Evolutionary conservation across 2,113 vertebrate species (phyloP).

Genomic region (Psittacula cyanocephala): DNA sequence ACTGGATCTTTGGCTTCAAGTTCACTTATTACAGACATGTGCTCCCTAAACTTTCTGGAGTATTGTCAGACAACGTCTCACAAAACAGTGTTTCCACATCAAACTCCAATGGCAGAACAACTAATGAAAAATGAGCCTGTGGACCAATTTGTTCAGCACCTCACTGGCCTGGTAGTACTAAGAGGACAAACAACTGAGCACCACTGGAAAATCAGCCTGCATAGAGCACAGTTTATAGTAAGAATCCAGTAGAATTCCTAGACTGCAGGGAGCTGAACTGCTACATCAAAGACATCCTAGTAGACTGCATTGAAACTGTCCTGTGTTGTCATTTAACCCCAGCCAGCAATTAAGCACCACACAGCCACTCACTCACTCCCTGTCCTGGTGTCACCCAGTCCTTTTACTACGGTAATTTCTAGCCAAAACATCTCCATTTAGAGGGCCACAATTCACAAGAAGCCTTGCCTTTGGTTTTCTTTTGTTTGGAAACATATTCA

Average conservation of each 20-base stretch:
- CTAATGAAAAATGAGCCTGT: background rate
- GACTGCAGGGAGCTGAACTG: background rate
- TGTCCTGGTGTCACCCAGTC: background rate
- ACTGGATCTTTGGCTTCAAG: background rate
- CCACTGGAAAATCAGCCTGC: background rate
- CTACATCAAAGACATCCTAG: background rate
- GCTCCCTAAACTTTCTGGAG: background rate
- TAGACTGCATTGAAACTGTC: background rate
- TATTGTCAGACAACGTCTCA: background rate
- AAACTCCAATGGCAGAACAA: background rate
- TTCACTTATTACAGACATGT: background rate
- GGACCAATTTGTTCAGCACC: background rate
- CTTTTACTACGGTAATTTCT: background rate
- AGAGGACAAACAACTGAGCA: background rate
- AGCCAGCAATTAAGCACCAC: background rate
- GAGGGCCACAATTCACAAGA: background rate
- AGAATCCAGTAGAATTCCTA: background rate
- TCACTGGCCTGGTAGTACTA: background rate
- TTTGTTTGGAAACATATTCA: background rate
- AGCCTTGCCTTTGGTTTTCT: background rate
- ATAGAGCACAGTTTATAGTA: background rate
- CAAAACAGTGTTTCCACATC: background rate
- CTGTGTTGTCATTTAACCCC: background rate
- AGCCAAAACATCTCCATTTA: background rate
- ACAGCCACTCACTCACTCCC: background rate